phyloP scores from a whole-genome alignment of 2,113 vertebrate species.

The Tichodroma muraria region DNA sequence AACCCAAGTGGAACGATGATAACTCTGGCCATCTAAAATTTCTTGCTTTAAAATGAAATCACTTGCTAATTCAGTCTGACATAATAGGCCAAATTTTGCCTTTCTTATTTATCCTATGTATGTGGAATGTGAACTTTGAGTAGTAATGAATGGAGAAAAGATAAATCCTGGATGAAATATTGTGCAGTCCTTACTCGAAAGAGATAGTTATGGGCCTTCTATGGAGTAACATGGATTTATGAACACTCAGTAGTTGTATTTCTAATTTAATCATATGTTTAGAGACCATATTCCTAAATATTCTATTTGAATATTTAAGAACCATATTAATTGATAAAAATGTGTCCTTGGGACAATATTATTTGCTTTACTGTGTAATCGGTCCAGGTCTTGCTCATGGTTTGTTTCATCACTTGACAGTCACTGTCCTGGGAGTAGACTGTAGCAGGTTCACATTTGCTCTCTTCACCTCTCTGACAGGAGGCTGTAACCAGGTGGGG shows the following conservation, averaged over 20 bases:
- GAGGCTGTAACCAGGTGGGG: not conserved
- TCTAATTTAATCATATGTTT: not conserved
- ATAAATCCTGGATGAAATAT: not conserved
- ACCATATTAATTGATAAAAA: not conserved
- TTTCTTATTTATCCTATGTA: not conserved
- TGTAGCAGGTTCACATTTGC: not conserved
- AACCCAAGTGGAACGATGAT: not conserved
- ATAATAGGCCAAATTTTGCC: not conserved
- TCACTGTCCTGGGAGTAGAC: not conserved
- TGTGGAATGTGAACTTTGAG: not conserved
- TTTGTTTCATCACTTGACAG: not conserved
- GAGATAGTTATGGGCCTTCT: not conserved
- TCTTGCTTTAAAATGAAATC: not conserved
- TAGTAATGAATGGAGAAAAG: not conserved
- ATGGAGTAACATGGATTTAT: not conserved
- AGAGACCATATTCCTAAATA: not conserved
- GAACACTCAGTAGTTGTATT: not conserved
- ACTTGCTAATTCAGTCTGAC: not conserved
- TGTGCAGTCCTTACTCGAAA: not conserved
- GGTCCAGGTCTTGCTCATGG: not conserved
- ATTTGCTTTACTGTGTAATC: not conserved
- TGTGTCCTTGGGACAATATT: not conserved
- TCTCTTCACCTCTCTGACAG: not conserved
- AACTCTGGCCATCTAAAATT: not conserved
- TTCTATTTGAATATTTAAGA: not conserved